Base-by-base conservation (phyloP, 2,888 invertebrate genomes). In the Automeris io region DNA sequence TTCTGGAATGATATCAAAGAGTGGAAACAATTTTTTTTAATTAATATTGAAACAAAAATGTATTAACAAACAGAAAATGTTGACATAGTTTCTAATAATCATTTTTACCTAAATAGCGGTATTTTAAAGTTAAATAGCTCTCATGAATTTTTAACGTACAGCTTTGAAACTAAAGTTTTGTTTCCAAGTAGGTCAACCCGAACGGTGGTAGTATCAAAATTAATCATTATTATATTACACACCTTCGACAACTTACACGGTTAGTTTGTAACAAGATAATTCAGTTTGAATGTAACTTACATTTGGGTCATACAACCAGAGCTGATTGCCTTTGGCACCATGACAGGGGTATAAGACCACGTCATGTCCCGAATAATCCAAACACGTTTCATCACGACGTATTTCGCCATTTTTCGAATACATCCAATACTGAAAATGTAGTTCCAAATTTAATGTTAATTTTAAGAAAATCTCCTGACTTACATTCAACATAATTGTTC, bases 361-460 rank as follows among this genome's bases (percentile, higher is more conserved):
- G 59, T 96, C 96, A 61, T 92, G 92, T 35, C 98, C 98, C 43
- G 97, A 96, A 83, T 94, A 98, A 83, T 98, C 98, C 61, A 98
- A 88, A 69, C 98, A 98, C 39, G 95, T 93, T 76, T 98, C 97
- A 74, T 98, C 98, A 55, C 98, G 89, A 37, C 98, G 91, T 55
- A 98, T 97, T 82, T 98, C 98, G 24, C 98, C 98, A 45, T 91
- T 91, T 85, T 97, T 97, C 69, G 97, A 97, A 72, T 96, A 90
- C 95, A 98, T 95, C 97, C 98, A 98, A 82, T 96, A 98, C 98
- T 98, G 88, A 51, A 88, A 88, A 72, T 52, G 25, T 31, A 31
- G 26, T 42, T 38, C 12, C 24, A 38, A 18, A 24, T 25, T 1
- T 13, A n/a, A 18, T 37, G 42, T 41, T n/a, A n/a, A n/a, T n/a